Conservation (phyloP, 2,888 invertebrate genomes). For the Rhamphomyia laevipes region DNA sequence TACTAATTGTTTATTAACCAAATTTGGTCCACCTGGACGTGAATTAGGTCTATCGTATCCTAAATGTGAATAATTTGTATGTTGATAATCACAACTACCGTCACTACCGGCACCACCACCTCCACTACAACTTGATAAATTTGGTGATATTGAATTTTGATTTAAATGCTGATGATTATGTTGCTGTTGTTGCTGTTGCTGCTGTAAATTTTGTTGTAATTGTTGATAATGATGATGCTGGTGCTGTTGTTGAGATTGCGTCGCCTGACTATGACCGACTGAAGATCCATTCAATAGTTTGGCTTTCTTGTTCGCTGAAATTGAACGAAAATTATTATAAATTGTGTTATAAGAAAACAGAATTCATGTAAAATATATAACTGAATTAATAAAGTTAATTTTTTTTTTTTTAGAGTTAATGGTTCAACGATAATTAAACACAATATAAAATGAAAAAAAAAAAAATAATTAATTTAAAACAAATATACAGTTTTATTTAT, state of each 20-base stretch:
- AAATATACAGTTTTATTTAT: too few species aligned
- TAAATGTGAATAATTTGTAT: slow-evolving; percentile 26
- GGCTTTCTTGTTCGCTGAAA: slow-evolving; percentile 41
- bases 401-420: too few species aligned
- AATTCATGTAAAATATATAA: neutral
- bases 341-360: slow-evolving; percentile 11
- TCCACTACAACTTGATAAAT: neutral
- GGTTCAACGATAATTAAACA: too few species aligned
- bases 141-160: slow-evolving; percentile 5
- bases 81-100: slow-evolving; percentile 33
- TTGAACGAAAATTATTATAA: slow-evolving; percentile 27
- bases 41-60: slow-evolving; percentile 17
- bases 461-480: too few species aligned
- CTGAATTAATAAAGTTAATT: too few species aligned
- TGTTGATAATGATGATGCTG: neutral
- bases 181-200: slow-evolving; percentile 15
- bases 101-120: slow-evolving; percentile 14
- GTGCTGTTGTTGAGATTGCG: slow-evolving; percentile 6
- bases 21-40: slow-evolving; percentile 43
- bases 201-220: neutral
- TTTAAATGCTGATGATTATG: slow-evolving; percentile 14
- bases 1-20: slow-evolving; percentile 75
- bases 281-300: slow-evolving; percentile 36
- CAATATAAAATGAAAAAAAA: too few species aligned
- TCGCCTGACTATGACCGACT: slow-evolving; percentile 14